phyloP scores from a whole-genome alignment of 2,888 invertebrate genomes.

The Cheilosia variabilis region DNA sequence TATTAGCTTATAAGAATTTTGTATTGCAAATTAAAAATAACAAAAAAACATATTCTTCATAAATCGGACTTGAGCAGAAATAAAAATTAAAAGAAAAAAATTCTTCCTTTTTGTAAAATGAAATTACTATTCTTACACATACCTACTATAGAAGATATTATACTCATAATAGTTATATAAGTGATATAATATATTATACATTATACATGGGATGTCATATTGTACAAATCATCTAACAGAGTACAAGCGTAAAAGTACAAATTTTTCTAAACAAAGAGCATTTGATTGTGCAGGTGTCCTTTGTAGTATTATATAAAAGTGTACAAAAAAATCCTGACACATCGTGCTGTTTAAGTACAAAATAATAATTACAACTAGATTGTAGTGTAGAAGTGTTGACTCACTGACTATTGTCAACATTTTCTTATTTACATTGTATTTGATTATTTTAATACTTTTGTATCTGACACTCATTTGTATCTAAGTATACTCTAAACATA shows the following conservation, averaged over 20 bases:
- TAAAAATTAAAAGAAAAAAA: constrained; percentile 25
- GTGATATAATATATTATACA: constrained; percentile 23
- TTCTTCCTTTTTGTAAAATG: constrained; percentile 51
- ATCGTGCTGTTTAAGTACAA: constrained; percentile 47
- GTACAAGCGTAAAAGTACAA: constrained; percentile 72
- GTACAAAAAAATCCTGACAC: constrained; percentile 44
- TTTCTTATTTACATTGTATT: constrained; percentile 44
- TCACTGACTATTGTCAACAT: constrained; percentile 34
- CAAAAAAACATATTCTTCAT: constrained; percentile 34
- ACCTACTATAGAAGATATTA: constrained; percentile 52
- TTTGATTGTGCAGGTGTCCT: constrained; percentile 26
- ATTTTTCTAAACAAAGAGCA: constrained; percentile 46
- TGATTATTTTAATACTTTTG: constrained; percentile 71
- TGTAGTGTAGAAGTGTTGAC: constrained; percentile 19
- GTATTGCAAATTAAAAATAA: constrained; percentile 27
- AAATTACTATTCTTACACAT: constrained; percentile 26
- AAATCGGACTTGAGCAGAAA: constrained; percentile 41
- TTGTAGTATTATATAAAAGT: constrained; percentile 29
- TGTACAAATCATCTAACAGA: constrained; percentile 61
- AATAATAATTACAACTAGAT: constrained; percentile 31
- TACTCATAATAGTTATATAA: constrained; percentile 63
- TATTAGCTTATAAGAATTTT: constrained; percentile 23
- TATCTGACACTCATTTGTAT: constrained; percentile 54
- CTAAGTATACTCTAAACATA: constrained; percentile 31
- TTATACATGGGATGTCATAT: constrained; percentile 29